Conservation (phyloP, 2,888 invertebrate genomes). For the Ametastegia equiseti region DNA sequence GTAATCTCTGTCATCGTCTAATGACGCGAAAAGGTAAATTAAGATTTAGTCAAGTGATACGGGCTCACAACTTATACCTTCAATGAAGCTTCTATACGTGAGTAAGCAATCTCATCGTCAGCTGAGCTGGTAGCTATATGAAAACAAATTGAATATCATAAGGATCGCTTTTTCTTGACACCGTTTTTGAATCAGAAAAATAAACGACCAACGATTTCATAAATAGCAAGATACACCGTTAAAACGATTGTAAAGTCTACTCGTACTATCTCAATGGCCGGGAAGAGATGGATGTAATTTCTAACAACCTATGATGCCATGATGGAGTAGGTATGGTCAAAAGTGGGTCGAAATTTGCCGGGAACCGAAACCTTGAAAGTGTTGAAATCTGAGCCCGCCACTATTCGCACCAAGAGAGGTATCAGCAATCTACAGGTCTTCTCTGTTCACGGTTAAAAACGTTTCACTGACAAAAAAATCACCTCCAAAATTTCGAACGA, state of each 20-base stretch:
- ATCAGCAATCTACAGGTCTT: not conserved
- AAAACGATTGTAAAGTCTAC: not conserved
- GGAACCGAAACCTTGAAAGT: constrained; percentile 7
- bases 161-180: not conserved
- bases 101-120: not conserved
- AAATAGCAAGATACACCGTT: not conserved
- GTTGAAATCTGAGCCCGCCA: constrained; percentile 12
- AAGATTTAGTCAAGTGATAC: constrained; percentile 31
- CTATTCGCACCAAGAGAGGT: not conserved
- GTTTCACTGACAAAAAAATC: not conserved
- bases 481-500: not conserved
- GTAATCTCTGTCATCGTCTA: constrained; percentile 34
- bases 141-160: not conserved
- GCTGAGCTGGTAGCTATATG: not conserved
- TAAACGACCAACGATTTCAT: not conserved
- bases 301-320: not conserved
- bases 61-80: not conserved
- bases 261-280: not conserved
- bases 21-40: constrained; percentile 24
- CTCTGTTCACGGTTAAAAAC: not conserved
- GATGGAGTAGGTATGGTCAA: not conserved
- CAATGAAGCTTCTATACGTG: not conserved
- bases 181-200: not conserved
- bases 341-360: constrained; percentile 15
- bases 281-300: not conserved